These are phyloP conservation scores for Peromyscus leucopus DNA, from an alignment of 2,113 vertebrate species.

Conservation along the genomic window DNA sequence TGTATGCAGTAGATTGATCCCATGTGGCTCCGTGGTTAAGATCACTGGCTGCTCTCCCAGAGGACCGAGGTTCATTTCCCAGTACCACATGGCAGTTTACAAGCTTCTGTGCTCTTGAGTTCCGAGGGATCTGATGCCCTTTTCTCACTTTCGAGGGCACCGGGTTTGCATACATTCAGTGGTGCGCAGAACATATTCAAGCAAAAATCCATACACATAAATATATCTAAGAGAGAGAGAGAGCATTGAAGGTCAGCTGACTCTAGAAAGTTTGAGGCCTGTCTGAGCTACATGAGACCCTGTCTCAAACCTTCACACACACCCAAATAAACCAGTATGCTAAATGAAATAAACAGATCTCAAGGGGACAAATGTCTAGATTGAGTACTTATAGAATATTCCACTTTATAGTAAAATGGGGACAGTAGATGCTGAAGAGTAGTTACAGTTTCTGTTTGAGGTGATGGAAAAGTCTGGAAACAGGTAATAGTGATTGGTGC, in stretches of 20 bases:
- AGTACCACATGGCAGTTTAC: not conserved
- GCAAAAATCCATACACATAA: not conserved
- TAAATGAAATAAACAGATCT: not conserved
- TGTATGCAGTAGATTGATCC: not conserved
- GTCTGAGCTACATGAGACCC: not conserved
- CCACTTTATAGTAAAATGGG: not conserved
- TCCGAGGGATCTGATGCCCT: not conserved
- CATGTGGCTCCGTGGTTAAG: too few species aligned
- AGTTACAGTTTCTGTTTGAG: not conserved
- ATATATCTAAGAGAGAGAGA: not conserved
- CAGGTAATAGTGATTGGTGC: not conserved
- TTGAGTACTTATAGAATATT: not conserved
- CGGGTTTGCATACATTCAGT: not conserved
- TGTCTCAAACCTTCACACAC: not conserved
- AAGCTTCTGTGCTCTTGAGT: not conserved
- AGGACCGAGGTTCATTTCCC: not conserved
- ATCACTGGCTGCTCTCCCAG: not conserved
- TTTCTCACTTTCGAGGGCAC: not conserved
- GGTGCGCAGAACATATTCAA: not conserved
- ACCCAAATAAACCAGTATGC: not conserved
- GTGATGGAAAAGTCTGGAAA: not conserved
- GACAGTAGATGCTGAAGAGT: not conserved
- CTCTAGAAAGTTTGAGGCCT: not conserved
- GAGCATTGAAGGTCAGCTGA: not conserved
- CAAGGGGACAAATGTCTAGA: constrained; percentile 2